Percentiles rank a stretch among this genome's conserved stretches.
These are phyloP conservation scores for Andrena flavipes DNA, from an alignment of 2,888 invertebrate genomes.

Conservation along the genomic window DNA sequence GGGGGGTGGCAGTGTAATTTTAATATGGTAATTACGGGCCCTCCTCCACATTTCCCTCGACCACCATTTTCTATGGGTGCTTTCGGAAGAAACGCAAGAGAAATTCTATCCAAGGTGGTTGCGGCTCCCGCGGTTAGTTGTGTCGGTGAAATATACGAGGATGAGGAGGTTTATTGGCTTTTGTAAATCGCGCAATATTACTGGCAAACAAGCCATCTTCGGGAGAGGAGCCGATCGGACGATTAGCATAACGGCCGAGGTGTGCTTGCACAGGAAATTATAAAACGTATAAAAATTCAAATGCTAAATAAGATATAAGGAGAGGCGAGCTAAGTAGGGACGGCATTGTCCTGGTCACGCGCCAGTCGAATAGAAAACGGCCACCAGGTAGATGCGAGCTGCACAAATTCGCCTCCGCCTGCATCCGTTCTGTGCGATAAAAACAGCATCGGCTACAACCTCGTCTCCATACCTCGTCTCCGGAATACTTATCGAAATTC, in stretches of 20 bases:
- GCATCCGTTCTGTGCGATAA: constrained; percentile 59
- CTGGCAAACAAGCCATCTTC: constrained; percentile 48
- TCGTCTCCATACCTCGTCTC: constrained; percentile 24
- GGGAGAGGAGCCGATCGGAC: constrained; percentile 52
- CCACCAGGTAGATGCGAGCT: constrained; percentile 65
- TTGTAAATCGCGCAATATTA: constrained; percentile 67
- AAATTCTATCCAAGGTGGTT: neutral
- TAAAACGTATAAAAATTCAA: constrained; percentile 81
- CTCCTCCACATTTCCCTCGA: neutral
- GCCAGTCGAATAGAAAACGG: constrained; percentile 71
- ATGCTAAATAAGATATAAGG: constrained; percentile 76
- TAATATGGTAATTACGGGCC: neutral
- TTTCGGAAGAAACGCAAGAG: no score
- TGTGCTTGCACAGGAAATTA: constrained; percentile 77
- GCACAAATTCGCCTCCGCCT: constrained; percentile 50
- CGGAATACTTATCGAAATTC: constrained; percentile 21
- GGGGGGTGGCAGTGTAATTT: neutral
- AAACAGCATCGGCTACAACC: constrained; percentile 44
- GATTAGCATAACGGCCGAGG: constrained; percentile 74
- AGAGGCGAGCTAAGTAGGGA: constrained; percentile 76
- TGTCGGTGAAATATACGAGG: constrained; percentile 12
- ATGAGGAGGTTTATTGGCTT: constrained; percentile 69
- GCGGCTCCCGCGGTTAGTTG: neutral
- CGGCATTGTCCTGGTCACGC: constrained; percentile 81
- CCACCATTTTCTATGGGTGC: no score